Base-by-base conservation (phyloP, 2,797 vertebrate species). In the Alfaro cultratus region DNA sequence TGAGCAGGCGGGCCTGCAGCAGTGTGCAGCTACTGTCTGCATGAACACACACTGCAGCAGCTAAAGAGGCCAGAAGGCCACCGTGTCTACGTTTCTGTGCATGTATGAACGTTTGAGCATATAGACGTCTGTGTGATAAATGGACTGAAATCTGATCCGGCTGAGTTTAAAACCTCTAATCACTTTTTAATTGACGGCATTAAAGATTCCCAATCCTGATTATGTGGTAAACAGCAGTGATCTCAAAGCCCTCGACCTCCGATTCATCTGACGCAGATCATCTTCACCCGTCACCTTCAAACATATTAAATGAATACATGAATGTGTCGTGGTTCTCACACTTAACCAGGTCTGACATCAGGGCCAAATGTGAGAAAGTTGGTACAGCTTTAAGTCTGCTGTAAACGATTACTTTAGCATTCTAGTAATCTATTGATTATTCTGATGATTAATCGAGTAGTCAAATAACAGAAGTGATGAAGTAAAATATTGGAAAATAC, bases 131-230 rank as follows among this genome's bases (percentile, higher is more conserved):
- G 90, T 68, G 85, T 81, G 85, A 94, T 93, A 91, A 92, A 94
- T 94, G 87, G 88, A 91, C 93, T 92, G 95, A 95, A 94, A 93
- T 90, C 87, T 73, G 85, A 93, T 95, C 91, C 93, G 78, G 91
- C 92, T 87, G 88, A 94, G 88, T 89, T 93, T 91, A 92, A 85
- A 89, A 84, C 89, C 91, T 91, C 92, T 95, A 96, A 96, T 95
- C 95, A 93, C 89, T 92, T 95, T 96, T 95, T 95, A 96, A 95
- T 94, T 94, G 93, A 94, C 93, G 93, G 89, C 93, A 94, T 95
- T 95, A 95, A 95, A 94, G 94, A 95, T 93, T 86, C 89, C 90
- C 91, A 86, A 91, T 92, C 87, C 88, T 91, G 95, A 95, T 94
- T 94, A 95, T 94, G 89, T 87, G 90, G 79, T 80, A 81, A 85